Conservation (phyloP, 2,797 vertebrate species). For the Hemibagrus guttatus region DNA sequence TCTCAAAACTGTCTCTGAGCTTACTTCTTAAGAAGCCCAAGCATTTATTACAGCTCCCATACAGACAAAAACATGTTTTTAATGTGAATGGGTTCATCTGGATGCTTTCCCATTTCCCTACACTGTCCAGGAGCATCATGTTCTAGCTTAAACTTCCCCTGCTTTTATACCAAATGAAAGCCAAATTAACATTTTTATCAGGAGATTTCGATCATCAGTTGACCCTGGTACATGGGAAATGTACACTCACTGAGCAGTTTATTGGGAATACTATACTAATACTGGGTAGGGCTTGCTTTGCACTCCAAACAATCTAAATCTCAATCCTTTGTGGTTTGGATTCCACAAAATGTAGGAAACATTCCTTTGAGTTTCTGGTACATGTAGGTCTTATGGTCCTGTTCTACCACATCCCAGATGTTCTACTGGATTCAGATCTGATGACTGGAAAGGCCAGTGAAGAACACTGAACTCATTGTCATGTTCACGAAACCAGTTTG, state of each 20-base stretch:
- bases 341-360: not conserved
- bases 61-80: conserved; percentile 1
- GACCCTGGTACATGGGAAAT: not conserved
- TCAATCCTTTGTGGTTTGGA: not conserved
- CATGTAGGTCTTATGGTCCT: not conserved
- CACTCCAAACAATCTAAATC: not conserved
- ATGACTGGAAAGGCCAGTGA: not conserved
- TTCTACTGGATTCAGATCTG: not conserved
- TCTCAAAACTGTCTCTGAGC: not conserved
- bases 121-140: not conserved
- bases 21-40: conserved; percentile 2
- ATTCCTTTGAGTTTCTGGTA: not conserved
- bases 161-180: not conserved
- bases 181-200: not conserved
- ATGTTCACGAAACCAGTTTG: not conserved
- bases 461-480: not conserved
- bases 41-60: conserved; percentile 10
- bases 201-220: not conserved
- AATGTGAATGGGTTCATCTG: conserved; percentile 50
- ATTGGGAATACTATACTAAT: not conserved
- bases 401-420: not conserved
- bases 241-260: too few relatives aligned
- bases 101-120: not conserved
- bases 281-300: not conserved
- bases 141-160: not conserved